These are phyloP conservation scores for Zoanthus sociatus DNA, from an alignment of 92 coral and sea anemone genomes.

Conservation along the genomic window DNA sequence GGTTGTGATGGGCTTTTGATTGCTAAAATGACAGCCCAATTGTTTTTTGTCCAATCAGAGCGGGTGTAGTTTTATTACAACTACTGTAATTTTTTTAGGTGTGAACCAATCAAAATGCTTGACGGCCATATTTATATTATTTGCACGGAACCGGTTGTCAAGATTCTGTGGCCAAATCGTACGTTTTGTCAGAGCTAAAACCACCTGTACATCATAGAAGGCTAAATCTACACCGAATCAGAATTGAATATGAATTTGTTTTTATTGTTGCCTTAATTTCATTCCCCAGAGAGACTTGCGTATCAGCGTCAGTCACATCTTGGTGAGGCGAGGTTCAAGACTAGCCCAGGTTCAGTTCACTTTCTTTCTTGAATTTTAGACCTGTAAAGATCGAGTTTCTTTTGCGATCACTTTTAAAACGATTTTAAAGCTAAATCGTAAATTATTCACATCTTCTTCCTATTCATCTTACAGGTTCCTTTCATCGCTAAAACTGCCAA, in stretches of 20 bases:
- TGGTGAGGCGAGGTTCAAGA: slow-evolving; percentile 78
- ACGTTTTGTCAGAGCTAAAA: slow-evolving; percentile 43
- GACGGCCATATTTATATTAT: slow-evolving; percentile 48
- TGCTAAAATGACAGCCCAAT: slow-evolving; percentile 20
- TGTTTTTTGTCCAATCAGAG: slow-evolving; percentile 71
- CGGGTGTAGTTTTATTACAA: slow-evolving; percentile 15
- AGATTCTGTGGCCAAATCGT: slow-evolving; percentile 37
- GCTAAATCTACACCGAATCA: slow-evolving; percentile 80
- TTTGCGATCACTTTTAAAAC: slow-evolving; percentile 30
- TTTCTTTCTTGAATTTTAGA: not conserved
- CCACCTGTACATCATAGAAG: slow-evolving; percentile 51
- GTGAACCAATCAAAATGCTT: slow-evolving; percentile 33
- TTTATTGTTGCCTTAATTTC: slow-evolving; percentile 86
- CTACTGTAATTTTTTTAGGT: slow-evolving; percentile 30
- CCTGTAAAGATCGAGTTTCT: not conserved
- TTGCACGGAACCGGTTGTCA: slow-evolving; percentile 53
- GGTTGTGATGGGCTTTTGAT: slow-evolving; percentile 16
- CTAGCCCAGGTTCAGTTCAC: slow-evolving; percentile 35
- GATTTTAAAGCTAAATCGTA: slow-evolving; percentile 56
- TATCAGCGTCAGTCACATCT: slow-evolving; percentile 79
- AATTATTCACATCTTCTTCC: slow-evolving; percentile 68
- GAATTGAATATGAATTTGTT: slow-evolving; percentile 97
- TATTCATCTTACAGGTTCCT: slow-evolving; percentile 40
- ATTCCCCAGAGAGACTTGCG: slow-evolving; percentile 75
- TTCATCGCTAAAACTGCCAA: slow-evolving; percentile 48